Base-by-base conservation (phyloP, 2,888 invertebrate species). In the Calameuta idolon region DNA sequence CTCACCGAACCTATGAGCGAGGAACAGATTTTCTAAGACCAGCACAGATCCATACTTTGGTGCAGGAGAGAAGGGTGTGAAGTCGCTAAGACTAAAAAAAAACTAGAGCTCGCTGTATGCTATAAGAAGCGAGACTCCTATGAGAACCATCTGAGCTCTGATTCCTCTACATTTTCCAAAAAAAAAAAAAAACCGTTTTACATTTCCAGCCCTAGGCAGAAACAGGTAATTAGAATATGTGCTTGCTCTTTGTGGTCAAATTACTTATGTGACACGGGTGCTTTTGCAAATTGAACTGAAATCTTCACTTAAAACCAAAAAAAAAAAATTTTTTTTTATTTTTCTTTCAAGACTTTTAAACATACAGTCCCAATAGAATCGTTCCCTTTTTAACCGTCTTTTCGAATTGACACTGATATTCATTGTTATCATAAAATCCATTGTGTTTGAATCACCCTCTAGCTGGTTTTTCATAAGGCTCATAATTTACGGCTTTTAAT, bases 121-220 rank as follows among this genome's bases (percentile, higher is more conserved):
- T 86, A 85, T 83, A 87, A 86, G 84, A 83, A 87, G 88, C 90
- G 90, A 91, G 90, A 90, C 90, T 90, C 89, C 88, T 88, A 89
- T 88, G 89, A 89, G 89, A 91, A 91, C 91, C 91, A 91, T 91
- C 91, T 90, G 91, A 91, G 91, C 90, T 89, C 89, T 91, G 91
- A 91, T 90, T 90, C 91, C 91, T 91, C 90, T 91, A 91, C 91
- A 91, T 91, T 91, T 88, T 88, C 89, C 87, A 88, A 84, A 78
- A 78, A 82, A 81, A 81, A 90, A 90, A 81, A 76, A 82, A 86
- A 90, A 90, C 89, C 88, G 89, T 90, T 91, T 91, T 91, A 90
- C 89, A 90, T 90, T 90, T 91, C 89, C 91, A 91, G 90, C 90
- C 86, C 84, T 90, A 89, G 85, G 83, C 86, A 84, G 81, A 83